A percentile compares a stretch with the other conserved stretches of the same genome.
Evolutionary conservation across 1,140 invertebrate species (phyloP).

Genomic region (Adoxophyes honmai): DNA sequence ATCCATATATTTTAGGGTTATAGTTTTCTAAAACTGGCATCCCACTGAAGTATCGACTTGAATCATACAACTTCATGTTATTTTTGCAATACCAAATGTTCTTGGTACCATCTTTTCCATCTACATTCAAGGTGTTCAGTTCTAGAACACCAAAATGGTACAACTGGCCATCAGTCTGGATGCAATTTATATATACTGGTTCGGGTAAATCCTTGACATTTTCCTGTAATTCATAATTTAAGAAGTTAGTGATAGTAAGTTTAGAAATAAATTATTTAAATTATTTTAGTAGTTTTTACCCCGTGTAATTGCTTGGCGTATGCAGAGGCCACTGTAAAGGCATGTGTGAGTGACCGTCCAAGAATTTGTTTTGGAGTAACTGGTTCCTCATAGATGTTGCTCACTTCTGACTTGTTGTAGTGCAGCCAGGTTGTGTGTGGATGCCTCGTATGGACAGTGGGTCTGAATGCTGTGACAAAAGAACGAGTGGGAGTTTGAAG

Average conservation of each 20-base stretch:
- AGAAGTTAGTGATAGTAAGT: slow-evolving; percentile 21
- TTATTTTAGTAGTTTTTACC: slow-evolving; percentile 36
- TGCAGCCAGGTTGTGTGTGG: slow-evolving; percentile 87
- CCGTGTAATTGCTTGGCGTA: slow-evolving; percentile 86
- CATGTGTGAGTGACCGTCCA: slow-evolving; percentile 83
- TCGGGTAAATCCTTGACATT: slow-evolving; percentile 82
- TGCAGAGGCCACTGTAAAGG: slow-evolving; percentile 83
- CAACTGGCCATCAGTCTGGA: slow-evolving; percentile 85
- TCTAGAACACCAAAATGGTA: slow-evolving; percentile 91
- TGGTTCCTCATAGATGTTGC: slow-evolving; percentile 82
- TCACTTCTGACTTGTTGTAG: slow-evolving; percentile 80
- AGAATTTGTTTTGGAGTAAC: slow-evolving; percentile 82
- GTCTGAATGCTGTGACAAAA: slow-evolving; percentile 77
- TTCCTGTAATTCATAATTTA: slow-evolving; percentile 71
- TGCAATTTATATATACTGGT: slow-evolving; percentile 88
- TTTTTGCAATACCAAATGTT: slow-evolving; percentile 89
- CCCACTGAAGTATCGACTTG: slow-evolving; percentile 80
- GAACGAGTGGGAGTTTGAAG: not conserved
- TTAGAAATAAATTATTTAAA: slow-evolving; percentile 19
- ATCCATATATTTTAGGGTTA: slow-evolving; percentile 87
- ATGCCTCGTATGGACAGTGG: slow-evolving; percentile 65
- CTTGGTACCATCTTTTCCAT: slow-evolving; percentile 79
- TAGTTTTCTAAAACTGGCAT: slow-evolving; percentile 84
- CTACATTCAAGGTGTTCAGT: slow-evolving; percentile 88
- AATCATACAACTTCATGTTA: slow-evolving; percentile 82